Evolutionary conservation across 2,888 invertebrate species (phyloP), one percentile per base, ranked within the genome.

Genomic region (Athetis lepigone): DNA sequence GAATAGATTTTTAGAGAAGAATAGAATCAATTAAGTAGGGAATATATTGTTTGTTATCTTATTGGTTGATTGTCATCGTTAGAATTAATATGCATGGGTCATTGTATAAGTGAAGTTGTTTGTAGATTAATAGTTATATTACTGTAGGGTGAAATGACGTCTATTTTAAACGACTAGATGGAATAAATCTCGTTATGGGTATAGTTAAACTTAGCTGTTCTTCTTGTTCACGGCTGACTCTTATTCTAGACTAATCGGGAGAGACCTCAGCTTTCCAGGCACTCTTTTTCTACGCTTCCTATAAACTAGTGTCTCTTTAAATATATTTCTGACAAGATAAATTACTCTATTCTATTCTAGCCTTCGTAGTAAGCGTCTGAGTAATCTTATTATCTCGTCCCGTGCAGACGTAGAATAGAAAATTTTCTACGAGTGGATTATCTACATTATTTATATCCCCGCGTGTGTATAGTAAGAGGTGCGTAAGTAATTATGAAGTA

Each of bases 11-110:
- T 43, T 27, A 25, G 33, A 55, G 60, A 54, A 72, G 63, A 76
- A 72, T 71, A 36, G 58, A 51, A 21, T 19, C 72, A 76, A 63
- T 72, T 76, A 58, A 47, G 29, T 40, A 7, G 50, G 33, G 50
- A 33, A 70, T 55, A 50, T 13, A 29, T 39, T 69, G 61, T 61
- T 75, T 39, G 51, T 75, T 46, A 70, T 70, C 55, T 19, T 52
- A 27, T 23, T 39, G 43, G 42, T 33, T 27, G 42, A 75, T 55
- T 69, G 39, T 45, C 21, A 59, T 67, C 33, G n/a, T 37, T 47
- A 42, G 59, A 58, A 46, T 75, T 59, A 66, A 50, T 50, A 55
- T 63, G 36, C 42, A 16, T 36, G 18, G n/a, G 8, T 43, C 4
- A 19, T 33, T 16, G 25, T 23, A 13, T 46, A 51, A 9, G 37